phyloP scores from a whole-genome alignment of 2,888 invertebrate species.

The Hirtodrosophila duncani region DNA sequence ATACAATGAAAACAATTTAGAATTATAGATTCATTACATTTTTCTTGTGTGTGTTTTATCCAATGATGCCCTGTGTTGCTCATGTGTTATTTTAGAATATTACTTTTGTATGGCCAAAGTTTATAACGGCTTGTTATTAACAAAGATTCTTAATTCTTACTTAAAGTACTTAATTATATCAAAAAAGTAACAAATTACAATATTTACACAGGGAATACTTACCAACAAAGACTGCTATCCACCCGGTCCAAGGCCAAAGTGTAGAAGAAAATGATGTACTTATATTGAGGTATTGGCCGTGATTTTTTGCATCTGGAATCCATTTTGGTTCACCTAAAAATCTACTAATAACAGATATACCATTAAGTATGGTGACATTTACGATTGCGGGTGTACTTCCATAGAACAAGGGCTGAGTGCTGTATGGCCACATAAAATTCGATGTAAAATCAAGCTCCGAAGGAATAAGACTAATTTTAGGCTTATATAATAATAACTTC shows the following conservation, averaged over 20 bases:
- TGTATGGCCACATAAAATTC: constrained; percentile 99
- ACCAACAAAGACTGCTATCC: constrained; percentile 88
- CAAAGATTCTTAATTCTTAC: no score
- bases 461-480: constrained; percentile 83
- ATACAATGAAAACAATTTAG: no score
- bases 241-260: constrained; percentile 98
- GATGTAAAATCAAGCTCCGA: constrained; percentile 96
- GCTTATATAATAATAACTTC: constrained; percentile 81
- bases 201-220: constrained; percentile 17
- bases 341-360: constrained; percentile 92
- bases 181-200: no score
- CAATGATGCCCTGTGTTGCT: no score
- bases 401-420: constrained; percentile 95
- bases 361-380: constrained; percentile 96
- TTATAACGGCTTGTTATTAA: no score
- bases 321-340: constrained; percentile 82
- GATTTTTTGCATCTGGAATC: constrained; percentile 92
- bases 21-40: no score
- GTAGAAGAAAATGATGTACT: constrained; percentile 87
- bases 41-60: no score
- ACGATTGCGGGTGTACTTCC: constrained; percentile 92
- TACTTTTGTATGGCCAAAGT: no score
- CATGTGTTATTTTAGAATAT: no score
- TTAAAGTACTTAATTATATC: no score
- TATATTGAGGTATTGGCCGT: constrained; percentile 88